Conservation (phyloP, 2,888 invertebrate species). For the Spisula solida region DNA sequence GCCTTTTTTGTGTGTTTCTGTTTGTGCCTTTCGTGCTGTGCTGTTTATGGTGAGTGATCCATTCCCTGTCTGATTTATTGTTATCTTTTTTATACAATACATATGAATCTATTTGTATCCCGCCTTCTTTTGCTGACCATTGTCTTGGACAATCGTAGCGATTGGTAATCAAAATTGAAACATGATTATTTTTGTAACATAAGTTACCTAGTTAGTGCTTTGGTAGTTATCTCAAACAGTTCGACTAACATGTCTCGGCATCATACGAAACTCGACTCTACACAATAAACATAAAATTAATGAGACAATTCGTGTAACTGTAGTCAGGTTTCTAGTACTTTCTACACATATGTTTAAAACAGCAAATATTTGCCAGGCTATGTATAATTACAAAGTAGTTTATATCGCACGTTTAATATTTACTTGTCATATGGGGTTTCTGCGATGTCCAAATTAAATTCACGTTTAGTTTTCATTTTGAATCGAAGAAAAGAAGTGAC, state of each 20-base stretch:
- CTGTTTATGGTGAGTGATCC: too few species aligned
- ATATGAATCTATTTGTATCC: too few species aligned
- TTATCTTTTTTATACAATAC: too few species aligned
- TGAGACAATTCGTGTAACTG: neutral
- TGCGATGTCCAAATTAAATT: neutral
- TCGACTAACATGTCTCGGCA: neutral
- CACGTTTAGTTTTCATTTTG: neutral
- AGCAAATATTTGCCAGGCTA: neutral
- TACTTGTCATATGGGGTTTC: neutral
- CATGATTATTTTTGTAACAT: too few species aligned
- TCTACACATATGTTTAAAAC: slow-evolving; percentile 11
- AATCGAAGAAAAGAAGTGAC: neutral
- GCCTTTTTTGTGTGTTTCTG: too few species aligned
- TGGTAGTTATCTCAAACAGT: too few species aligned
- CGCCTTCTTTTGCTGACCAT: too few species aligned
- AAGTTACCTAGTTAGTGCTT: too few species aligned
- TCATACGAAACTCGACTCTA: slow-evolving; percentile 18
- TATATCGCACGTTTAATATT: neutral
- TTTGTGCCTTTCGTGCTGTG: too few species aligned
- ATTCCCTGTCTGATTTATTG: too few species aligned
- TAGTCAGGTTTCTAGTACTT: neutral
- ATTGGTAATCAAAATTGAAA: too few species aligned
- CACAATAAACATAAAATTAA: slow-evolving; percentile 23
- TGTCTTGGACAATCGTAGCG: too few species aligned
- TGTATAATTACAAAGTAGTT: neutral